Conservation (phyloP, 2,797 vertebrate genomes). For the Xenops minutus region DNA sequence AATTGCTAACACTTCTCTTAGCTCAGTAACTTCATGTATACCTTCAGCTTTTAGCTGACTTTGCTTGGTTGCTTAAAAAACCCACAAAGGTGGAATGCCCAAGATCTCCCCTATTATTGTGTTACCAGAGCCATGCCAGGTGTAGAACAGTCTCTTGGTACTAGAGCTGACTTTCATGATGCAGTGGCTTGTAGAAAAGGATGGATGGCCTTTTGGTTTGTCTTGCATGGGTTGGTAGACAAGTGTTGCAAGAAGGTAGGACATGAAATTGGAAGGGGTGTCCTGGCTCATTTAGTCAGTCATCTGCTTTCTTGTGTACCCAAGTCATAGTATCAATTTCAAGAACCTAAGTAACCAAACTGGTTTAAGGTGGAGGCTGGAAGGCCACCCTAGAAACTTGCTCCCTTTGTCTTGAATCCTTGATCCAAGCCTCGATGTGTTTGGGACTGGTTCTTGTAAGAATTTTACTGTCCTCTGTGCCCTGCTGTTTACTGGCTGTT, state of each 20-base stretch:
- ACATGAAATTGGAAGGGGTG: background rate
- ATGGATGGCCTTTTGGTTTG: background rate
- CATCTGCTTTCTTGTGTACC: background rate
- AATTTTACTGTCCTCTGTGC: background rate
- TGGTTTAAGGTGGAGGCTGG: background rate
- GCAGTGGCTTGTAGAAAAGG: background rate
- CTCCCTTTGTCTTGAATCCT: background rate
- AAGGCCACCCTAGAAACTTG: background rate
- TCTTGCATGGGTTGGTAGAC: background rate
- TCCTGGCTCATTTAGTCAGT: background rate
- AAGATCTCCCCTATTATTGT: background rate
- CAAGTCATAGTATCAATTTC: background rate
- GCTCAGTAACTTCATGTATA: background rate
- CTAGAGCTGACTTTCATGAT: background rate
- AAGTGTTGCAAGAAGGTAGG: background rate
- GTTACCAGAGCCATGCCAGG: background rate
- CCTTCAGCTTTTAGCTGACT: constrained; percentile 21
- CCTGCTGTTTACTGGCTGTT: background rate
- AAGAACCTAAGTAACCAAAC: background rate
- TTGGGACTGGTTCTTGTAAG: background rate
- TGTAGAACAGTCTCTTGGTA: background rate
- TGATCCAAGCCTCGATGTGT: background rate
- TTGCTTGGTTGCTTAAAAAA: background rate
- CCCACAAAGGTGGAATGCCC: background rate
- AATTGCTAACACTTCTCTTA: background rate